A percentile compares a stretch with the other conserved stretches of the same genome.
phyloP scores from a whole-genome alignment of 2,113 vertebrate species.

The Dascyllus trimaculatus region DNA sequence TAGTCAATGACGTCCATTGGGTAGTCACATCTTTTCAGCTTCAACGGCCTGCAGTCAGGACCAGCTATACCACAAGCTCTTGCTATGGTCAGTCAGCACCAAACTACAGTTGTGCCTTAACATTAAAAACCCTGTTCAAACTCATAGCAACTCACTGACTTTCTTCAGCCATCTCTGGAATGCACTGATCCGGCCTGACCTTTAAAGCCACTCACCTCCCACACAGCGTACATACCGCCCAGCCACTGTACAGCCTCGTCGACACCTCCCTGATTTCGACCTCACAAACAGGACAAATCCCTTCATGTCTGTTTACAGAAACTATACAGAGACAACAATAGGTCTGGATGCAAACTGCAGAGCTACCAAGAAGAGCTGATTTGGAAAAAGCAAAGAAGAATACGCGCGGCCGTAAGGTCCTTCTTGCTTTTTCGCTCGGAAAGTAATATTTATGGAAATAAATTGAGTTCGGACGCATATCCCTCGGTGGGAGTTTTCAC shows the following conservation, averaged over 20 bases:
- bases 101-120: no score
- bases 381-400: constrained; percentile 7
- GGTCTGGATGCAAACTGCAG: neutral
- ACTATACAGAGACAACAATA: constrained; percentile 8
- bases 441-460: neutral
- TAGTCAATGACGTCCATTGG: no score
- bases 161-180: constrained; percentile 37
- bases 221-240: neutral
- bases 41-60: no score
- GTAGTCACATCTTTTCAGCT: no score
- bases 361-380: neutral
- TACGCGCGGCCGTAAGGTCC: neutral
- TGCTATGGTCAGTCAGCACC: no score
- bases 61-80: no score
- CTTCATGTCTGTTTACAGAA: neutral
- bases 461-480: neutral
- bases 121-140: neutral
- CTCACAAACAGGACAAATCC: neutral
- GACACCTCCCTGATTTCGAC: neutral
- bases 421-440: neutral
- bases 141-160: neutral
- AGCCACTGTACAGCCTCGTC: neutral
- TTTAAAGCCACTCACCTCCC: constrained; percentile 20
- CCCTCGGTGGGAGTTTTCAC: neutral
- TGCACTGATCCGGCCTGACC: constrained; percentile 44